Base-by-base conservation (phyloP, 2,888 invertebrate species). In the Periphyllus acericola region DNA sequence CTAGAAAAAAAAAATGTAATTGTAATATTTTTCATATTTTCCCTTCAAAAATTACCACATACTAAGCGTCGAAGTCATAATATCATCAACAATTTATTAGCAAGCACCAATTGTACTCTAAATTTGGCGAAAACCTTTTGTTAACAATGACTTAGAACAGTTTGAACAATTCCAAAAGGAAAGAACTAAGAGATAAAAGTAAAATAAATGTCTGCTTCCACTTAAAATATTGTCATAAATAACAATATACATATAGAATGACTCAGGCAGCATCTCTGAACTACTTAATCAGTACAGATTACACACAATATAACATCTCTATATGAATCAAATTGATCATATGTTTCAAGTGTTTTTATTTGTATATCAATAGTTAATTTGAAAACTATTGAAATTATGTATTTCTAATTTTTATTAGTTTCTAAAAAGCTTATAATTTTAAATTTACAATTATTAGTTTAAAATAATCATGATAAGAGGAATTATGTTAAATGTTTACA, bases 141-240 rank as follows among this genome's bases (percentile, higher is more conserved):
- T 55, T 52, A 34, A 83, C 72, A 83, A 72, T 82, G 36, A 72
- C 5, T 29, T 74, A 5, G n/a, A 40, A 74, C 11, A 36, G 60
- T 74, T 75, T 36, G 36, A 36, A 29, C 21, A 55, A n/a, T n/a
- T n/a, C n/a, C n/a, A n/a, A 74, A 29, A 75, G 40, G 40, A 60
- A 75, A 29, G 1, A 83, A 36, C 4, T 46, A 14, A 68, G 17
- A 32, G 6, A 46, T 36, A 21, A 83, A 25, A 74, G 74, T 75
- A 60, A 40, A 21, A 74, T 19, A 75, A 40, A 75, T 40, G 40
- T 75, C 75, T 75, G 66, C 25, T 75, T 36, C 60, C 60, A 83
- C 36, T 83, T 83, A 75, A 17, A 6, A 40, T 40, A 83, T 40
- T 19, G 36, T 75, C 60, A 83, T 83, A 83, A 83, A 83, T 66